Conservation (phyloP, 2,113 vertebrate species). For the Equus quagga region DNA sequence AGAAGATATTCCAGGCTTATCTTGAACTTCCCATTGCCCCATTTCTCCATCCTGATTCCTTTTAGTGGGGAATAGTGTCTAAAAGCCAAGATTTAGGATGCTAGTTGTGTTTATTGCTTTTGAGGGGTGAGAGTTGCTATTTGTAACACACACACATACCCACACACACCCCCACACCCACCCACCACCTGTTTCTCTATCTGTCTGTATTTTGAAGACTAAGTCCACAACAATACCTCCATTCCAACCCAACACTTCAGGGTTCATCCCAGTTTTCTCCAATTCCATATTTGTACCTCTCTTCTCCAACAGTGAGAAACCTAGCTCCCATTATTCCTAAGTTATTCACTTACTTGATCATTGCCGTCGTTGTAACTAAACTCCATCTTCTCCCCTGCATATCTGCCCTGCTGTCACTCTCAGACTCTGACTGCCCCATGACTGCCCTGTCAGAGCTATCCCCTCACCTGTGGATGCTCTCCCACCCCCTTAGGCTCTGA, state of each 20-base stretch:
- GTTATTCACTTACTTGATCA: background rate
- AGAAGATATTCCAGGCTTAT: background rate
- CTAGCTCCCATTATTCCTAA: background rate
- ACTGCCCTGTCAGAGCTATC: accelerated
- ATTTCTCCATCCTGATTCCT: background rate
- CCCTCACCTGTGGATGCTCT: background rate
- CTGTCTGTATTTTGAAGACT: background rate
- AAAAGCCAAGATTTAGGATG: background rate
- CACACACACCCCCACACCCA: too few species aligned
- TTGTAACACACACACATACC: background rate
- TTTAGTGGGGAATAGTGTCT: background rate
- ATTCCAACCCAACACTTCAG: too few species aligned
- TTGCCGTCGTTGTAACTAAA: background rate
- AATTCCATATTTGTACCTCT: background rate
- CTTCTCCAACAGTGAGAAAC: background rate
- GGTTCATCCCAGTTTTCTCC: background rate
- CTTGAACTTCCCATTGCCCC: background rate
- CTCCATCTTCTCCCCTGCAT: background rate
- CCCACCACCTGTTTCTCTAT: background rate
- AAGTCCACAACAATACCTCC: background rate
- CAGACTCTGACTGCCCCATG: background rate
- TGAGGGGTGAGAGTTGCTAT: background rate
- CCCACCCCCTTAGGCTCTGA: background rate
- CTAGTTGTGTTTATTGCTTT: background rate
- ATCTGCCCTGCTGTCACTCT: background rate